Percentiles rank a stretch among this genome's conserved stretches.
These are phyloP conservation scores for Ursus arctos DNA, from an alignment of 2,113 vertebrate species.

Conservation along the genomic window DNA sequence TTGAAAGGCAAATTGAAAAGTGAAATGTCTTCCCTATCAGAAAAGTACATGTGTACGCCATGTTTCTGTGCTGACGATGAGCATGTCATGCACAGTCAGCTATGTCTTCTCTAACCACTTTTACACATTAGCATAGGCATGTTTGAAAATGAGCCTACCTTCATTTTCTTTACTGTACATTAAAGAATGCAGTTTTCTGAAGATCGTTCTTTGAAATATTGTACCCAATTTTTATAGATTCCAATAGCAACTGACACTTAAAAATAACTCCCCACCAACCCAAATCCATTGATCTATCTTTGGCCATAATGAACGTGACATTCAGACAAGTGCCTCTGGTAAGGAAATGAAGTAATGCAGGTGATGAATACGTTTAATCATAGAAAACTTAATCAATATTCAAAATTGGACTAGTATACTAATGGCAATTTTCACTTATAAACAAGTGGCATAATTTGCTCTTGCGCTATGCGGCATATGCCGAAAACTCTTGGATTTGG, in stretches of 20 bases:
- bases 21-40: not conserved
- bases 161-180: not conserved
- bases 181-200: not conserved
- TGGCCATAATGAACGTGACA: too few species aligned
- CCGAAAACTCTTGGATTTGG: not conserved
- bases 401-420: not conserved
- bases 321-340: not conserved
- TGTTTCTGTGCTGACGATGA: not conserved
- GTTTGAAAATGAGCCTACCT: not conserved
- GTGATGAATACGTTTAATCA: not conserved
- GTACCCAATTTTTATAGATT: not conserved
- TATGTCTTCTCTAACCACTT: too few species aligned
- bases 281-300: not conserved
- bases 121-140: too few species aligned
- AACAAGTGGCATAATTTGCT: not conserved
- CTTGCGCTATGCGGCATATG: rapidly evolving
- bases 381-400: not conserved
- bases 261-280: not conserved
- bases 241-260: not conserved
- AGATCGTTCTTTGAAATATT: not conserved
- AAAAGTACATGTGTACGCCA: rapidly evolving
- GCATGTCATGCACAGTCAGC: rapidly evolving
- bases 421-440: not conserved
- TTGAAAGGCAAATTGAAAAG: not conserved
- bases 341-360: not conserved